Evolutionary conservation across 64 coral and sea anemone genomes (phyloP).

Genomic region (Porites australiensis): DNA sequence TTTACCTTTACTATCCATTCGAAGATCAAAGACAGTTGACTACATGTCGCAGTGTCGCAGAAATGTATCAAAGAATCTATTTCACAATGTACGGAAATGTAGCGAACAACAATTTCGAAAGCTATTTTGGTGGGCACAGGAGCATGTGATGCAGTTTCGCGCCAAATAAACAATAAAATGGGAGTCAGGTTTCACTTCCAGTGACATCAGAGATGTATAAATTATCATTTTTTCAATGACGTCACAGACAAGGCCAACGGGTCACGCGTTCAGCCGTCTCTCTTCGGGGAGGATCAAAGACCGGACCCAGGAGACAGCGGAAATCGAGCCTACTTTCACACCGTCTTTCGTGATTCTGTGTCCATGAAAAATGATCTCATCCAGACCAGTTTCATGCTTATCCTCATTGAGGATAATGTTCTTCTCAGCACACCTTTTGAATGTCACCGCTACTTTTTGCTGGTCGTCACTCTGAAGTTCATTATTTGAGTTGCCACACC

Average conservation of each 20-base stretch:
- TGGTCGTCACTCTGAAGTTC: conserved; percentile 51
- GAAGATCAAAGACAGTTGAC: background rate
- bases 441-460: conserved; percentile 19
- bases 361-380: conserved; percentile 49
- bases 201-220: conserved; percentile 32
- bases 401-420: conserved; percentile 74
- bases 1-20: background rate
- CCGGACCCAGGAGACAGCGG: background rate
- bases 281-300: background rate
- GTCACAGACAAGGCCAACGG: conserved; percentile 21
- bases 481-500: conserved; percentile 46
- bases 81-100: background rate
- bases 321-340: conserved; percentile 52
- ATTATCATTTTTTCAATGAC: conserved; percentile 18
- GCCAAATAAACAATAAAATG: conserved; percentile 19
- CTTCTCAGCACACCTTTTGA: conserved; percentile 40
- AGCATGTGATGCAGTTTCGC: background rate
- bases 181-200: conserved; percentile 21
- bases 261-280: conserved; percentile 23
- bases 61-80: background rate
- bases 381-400: conserved; percentile 28
- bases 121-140: background rate
- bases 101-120: background rate
- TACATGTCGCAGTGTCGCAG: background rate
- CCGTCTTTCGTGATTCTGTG: conserved; percentile 58